Percentiles rank a stretch among this genome's conserved stretches.
Conservation (phyloP, 2,888 invertebrate genomes). For the Lycophotia porphyrea region DNA sequence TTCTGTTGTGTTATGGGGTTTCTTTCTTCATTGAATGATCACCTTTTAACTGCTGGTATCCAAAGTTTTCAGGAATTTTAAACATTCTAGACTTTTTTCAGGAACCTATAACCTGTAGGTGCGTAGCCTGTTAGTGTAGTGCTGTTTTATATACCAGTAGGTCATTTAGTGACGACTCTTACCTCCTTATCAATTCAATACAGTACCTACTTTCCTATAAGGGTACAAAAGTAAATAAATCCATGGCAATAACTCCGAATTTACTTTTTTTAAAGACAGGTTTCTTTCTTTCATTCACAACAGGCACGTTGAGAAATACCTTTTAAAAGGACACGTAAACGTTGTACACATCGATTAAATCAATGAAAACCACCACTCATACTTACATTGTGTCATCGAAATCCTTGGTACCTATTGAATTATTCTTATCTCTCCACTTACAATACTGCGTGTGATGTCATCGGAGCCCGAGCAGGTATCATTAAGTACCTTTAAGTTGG, state of each 20-base stretch:
- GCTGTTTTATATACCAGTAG: neutral
- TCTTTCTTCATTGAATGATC: neutral
- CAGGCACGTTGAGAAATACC: conserved; percentile 1
- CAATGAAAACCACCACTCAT: conserved; percentile 70
- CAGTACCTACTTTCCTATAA: neutral
- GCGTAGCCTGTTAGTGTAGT: neutral
- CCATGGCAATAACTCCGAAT: neutral
- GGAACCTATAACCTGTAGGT: neutral
- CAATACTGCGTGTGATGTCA: conserved; percentile 83
- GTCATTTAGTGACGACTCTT: neutral
- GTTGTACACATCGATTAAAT: conserved; percentile 63
- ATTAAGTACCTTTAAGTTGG: conserved; percentile 80
- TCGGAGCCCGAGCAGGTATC: conserved; percentile 79
- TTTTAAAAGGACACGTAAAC: conserved; percentile 47
- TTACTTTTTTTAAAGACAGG: neutral
- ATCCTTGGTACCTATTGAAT: conserved; percentile 79
- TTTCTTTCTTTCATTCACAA: neutral
- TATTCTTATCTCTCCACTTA: conserved; percentile 81
- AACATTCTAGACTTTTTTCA: neutral
- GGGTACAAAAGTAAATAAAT: neutral
- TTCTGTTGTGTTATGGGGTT: neutral
- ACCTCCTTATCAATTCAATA: neutral
- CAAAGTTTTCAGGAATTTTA: neutral
- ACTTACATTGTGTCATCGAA: conserved; percentile 76
- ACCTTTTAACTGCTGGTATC: neutral